These are phyloP conservation scores for Dendrocincla fuliginosa DNA, from an alignment of 2,797 vertebrate species.

Conservation along the genomic window DNA sequence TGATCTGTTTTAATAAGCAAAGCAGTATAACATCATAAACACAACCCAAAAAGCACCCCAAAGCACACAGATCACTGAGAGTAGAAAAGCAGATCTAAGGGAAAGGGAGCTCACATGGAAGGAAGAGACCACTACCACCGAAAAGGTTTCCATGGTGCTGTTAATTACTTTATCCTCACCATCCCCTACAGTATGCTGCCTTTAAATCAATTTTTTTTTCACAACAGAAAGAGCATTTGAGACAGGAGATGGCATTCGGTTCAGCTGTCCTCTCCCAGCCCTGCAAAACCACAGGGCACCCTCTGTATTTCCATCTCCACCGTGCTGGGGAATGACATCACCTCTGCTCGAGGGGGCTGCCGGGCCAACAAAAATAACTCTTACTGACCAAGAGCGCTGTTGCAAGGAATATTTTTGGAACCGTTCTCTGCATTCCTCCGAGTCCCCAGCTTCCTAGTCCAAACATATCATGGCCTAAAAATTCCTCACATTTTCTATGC, in stretches of 20 bases:
- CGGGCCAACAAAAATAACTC: slow-evolving; percentile 76
- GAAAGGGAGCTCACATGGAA: not conserved
- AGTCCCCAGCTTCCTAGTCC: slow-evolving; percentile 76
- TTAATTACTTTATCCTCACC: not conserved
- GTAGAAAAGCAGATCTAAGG: not conserved
- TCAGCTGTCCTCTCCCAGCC: slow-evolving; percentile 43
- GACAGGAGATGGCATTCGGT: slow-evolving; percentile 31
- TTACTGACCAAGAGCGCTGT: slow-evolving; percentile 70
- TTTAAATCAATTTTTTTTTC: not conserved
- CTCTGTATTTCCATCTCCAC: slow-evolving; percentile 67
- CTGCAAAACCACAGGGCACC: slow-evolving; percentile 65
- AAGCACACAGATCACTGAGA: not conserved
- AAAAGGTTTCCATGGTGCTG: not conserved
- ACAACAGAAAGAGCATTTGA: slow-evolving; percentile 36
- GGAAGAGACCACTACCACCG: rapidly evolving
- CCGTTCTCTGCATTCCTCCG: slow-evolving; percentile 66
- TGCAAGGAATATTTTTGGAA: slow-evolving; percentile 78
- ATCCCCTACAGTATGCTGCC: not conserved
- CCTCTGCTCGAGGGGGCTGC: slow-evolving; percentile 45
- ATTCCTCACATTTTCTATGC: slow-evolving; percentile 74
- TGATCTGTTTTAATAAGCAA: not conserved
- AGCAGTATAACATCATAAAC: not conserved
- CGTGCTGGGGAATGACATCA: slow-evolving; percentile 71
- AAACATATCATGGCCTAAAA: slow-evolving; percentile 76
- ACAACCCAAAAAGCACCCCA: not conserved